phyloP scores from a whole-genome alignment of 2,888 invertebrate genomes.

The Philereme vetulata region DNA sequence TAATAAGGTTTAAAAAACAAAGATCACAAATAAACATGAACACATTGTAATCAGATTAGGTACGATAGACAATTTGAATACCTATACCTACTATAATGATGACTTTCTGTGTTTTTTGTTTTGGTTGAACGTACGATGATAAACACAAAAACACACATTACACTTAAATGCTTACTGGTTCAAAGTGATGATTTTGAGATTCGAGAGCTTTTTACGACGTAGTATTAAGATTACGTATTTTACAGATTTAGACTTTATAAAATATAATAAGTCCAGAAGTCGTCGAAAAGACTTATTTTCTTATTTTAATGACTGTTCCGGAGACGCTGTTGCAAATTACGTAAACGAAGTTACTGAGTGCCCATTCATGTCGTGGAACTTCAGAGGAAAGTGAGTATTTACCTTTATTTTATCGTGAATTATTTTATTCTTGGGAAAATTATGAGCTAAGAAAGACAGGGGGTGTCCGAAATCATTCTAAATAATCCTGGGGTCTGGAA shows the following conservation, averaged over 20 bases:
- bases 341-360: slow-evolving; percentile 45
- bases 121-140: neutral
- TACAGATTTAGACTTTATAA: slow-evolving; percentile 62
- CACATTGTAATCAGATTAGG: neutral
- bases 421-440: neutral
- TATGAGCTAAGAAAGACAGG: neutral
- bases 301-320: slow-evolving; percentile 49
- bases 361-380: slow-evolving; percentile 69
- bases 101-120: neutral
- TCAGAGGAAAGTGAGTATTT: slow-evolving; percentile 64
- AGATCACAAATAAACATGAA: neutral
- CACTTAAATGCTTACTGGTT: neutral
- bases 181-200: neutral
- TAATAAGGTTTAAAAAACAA: neutral
- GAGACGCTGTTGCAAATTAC: slow-evolving; percentile 57
- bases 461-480: too few relatives aligned
- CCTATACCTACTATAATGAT: neutral
- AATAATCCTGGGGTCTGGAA: too few relatives aligned
- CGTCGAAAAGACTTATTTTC: slow-evolving; percentile 35
- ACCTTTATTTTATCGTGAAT: too few relatives aligned
- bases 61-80: neutral
- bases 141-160: neutral
- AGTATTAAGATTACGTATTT: slow-evolving; percentile 18
- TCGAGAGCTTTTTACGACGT: neutral
- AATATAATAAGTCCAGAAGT: slow-evolving; percentile 38